phyloP scores from a whole-genome alignment of 2,888 invertebrate species.

The Nymphalis urticae region DNA sequence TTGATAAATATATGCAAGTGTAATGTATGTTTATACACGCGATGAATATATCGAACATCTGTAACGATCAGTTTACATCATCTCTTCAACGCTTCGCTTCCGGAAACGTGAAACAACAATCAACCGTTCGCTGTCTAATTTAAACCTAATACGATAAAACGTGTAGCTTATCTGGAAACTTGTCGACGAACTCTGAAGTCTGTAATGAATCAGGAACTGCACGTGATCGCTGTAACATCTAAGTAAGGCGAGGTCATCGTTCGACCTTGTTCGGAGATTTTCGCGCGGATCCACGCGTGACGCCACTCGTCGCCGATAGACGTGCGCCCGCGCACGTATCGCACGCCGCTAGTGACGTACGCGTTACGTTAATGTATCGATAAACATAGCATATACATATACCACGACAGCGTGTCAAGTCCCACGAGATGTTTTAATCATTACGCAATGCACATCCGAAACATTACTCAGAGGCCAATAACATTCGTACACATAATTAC shows the following conservation, averaged over 20 bases:
- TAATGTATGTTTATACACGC: conserved; percentile 1
- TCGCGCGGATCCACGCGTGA: conserved; percentile 57
- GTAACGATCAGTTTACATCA: background rate
- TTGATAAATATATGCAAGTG: background rate
- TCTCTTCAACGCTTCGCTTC: background rate
- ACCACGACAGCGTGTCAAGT: background rate
- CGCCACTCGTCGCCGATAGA: conserved; percentile 52
- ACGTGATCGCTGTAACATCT: conserved; percentile 23
- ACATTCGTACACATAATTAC: conserved; percentile 22
- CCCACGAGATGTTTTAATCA: background rate
- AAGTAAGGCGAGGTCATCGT: conserved; percentile 57
- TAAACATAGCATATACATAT: conserved; percentile 1
- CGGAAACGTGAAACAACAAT: conserved; percentile 6
- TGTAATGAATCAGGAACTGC: conserved; percentile 13
- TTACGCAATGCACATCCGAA: conserved; percentile 21
- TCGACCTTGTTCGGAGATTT: conserved; percentile 74
- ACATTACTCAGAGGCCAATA: conserved; percentile 31
- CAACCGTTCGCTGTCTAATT: background rate
- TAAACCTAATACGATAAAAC: background rate
- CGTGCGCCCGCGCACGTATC: conserved; percentile 71
- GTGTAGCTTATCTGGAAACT: background rate
- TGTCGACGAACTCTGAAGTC: background rate
- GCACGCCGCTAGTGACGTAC: conserved; percentile 58
- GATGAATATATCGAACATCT: background rate
- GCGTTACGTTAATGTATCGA: conserved; percentile 17